Conservation (phyloP, 2,797 vertebrate genomes). For the Neoniphon sammara region DNA sequence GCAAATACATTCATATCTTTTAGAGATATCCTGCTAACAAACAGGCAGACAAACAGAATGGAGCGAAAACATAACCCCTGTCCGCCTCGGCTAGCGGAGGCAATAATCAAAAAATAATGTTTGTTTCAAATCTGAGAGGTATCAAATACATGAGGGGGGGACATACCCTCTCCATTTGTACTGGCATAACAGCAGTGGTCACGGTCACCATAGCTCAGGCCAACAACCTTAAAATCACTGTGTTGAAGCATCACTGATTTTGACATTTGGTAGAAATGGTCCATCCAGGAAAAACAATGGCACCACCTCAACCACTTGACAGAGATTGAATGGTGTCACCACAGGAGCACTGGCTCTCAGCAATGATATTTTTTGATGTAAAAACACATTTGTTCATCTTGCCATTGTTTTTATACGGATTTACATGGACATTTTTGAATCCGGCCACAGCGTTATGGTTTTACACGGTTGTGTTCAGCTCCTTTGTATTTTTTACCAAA, state of each 20-base stretch:
- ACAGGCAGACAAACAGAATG: too few species aligned
- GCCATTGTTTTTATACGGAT: constrained; percentile 40
- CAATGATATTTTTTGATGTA: constrained; percentile 26
- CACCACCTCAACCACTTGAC: background rate
- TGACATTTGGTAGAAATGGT: constrained; percentile 25
- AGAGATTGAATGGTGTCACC: constrained; percentile 19
- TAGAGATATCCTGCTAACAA: too few species aligned
- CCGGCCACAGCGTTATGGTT: constrained; percentile 50
- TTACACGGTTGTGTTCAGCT: constrained; percentile 26
- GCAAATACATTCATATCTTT: too few species aligned
- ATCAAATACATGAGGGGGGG: too few species aligned
- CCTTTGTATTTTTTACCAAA: constrained; percentile 57
- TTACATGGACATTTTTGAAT: constrained; percentile 37
- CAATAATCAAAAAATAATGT: too few species aligned
- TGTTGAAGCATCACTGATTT: background rate
- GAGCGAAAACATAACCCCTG: too few species aligned
- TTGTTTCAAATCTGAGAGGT: too few species aligned
- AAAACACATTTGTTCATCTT: constrained; percentile 38
- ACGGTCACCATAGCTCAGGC: background rate
- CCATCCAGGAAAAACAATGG: constrained; percentile 12
- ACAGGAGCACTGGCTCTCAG: constrained; percentile 12
- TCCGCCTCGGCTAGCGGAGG: too few species aligned
- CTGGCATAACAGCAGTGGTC: background rate
- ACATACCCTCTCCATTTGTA: background rate
- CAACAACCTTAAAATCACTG: background rate